Base-by-base conservation (phyloP, 2,797 vertebrate species). In the Cossypha heuglini region DNA sequence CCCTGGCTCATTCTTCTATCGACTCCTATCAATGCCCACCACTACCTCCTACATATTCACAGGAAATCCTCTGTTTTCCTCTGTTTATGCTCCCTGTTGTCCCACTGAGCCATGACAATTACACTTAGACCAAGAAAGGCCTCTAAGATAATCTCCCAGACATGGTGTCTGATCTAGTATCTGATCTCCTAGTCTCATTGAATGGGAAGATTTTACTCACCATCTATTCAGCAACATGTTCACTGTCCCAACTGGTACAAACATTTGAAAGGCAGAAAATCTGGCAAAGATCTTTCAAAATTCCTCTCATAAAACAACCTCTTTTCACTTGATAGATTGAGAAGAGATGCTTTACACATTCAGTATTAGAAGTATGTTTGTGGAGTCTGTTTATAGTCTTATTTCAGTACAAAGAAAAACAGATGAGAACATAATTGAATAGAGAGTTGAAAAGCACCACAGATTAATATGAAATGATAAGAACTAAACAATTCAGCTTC, bases 331-430 rank as follows among this genome's bases (percentile, higher is more conserved):
- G 16, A 75, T 67, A 90, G 28, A 67, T 14, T 90, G 54, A 83
- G 66, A 88, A 78, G 17, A 88, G 35, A 40, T 71, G 59, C 35
- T 91, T 94, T 88, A 77, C 35, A 72, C 3, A 40, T 61, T 77
- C 90, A 86, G 64, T 91, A 86, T 61, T 59, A 2, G 11, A 68
- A 75, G 45, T 57, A 62, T 62, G 42, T 61, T 88, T 83, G n/a
- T 86, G 66, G 38, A 31, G 25, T 63, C 75, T 91, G 45, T 75
- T 94, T 91, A 57, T 25, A n/a, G 35, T 64, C 43, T 76, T 88
- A 83, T 67, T 94, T 89, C 84, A 91, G 26, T 77, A 52, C 20
- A 91, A 95, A 88, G 63, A 61, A 91, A 89, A 94, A 38, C 57
- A 94, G 68, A 61, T 54, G 81, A 93, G 64, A 86, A 68, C n/a